Conservation (phyloP, 2,888 invertebrate species). For the Eupithecia dodoneata region DNA sequence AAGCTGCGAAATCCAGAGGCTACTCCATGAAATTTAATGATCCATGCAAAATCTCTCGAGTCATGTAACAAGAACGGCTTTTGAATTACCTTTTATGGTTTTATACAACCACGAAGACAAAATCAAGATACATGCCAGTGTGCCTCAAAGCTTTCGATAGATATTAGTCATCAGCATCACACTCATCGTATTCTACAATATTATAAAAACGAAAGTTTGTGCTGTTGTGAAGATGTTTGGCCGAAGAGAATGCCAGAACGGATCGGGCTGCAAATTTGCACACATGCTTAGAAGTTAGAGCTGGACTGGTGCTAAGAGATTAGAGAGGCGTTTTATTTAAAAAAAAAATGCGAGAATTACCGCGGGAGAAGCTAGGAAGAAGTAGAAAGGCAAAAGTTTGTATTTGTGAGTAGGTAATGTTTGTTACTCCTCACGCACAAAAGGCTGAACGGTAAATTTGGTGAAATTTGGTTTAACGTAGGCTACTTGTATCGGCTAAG, state of each 20-base stretch:
- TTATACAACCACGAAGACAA: not conserved
- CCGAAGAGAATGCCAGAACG: no score
- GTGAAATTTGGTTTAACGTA: not conserved
- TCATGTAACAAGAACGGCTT: conserved; percentile 38
- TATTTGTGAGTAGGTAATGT: not conserved
- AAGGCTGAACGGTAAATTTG: not conserved
- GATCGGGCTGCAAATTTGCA: no score
- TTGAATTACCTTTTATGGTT: conserved; percentile 29
- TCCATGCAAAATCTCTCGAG: conserved; percentile 45
- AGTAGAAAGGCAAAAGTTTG: not conserved
- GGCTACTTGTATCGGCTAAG: not conserved
- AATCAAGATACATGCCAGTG: not conserved
- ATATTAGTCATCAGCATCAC: not conserved
- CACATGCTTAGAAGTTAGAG: no score
- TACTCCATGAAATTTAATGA: conserved; percentile 48
- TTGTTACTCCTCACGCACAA: not conserved
- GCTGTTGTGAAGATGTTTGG: no score
- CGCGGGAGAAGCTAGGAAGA: no score
- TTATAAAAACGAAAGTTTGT: no score
- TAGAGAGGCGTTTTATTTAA: no score
- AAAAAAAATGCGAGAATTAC: no score
- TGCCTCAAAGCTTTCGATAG: not conserved
- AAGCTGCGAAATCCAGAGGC: conserved; percentile 47
- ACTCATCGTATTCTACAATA: not conserved
- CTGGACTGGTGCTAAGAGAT: no score